phyloP scores from a whole-genome alignment of 2,888 invertebrate species.

The Watsonalla cultraria region DNA sequence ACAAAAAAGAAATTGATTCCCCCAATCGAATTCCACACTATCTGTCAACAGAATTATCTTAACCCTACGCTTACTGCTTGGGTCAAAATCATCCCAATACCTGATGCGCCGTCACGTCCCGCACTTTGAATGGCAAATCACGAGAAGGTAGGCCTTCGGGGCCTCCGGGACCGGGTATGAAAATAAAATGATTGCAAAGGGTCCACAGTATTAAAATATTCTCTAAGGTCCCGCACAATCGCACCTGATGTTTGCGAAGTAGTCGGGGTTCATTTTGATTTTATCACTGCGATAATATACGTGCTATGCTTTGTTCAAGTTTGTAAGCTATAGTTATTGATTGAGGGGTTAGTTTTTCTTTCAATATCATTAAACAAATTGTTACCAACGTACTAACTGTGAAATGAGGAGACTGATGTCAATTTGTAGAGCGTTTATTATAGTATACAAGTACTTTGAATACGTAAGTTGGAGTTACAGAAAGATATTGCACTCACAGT shows the following conservation, averaged over 20 bases:
- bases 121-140: constrained; percentile 75
- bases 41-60: constrained; percentile 69
- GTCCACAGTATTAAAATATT: constrained; percentile 71
- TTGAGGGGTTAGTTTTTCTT: too few relatives aligned
- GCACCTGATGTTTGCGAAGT: constrained; percentile 70
- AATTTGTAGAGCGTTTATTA: too few relatives aligned
- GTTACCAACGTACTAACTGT: too few relatives aligned
- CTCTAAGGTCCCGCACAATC: constrained; percentile 48
- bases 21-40: constrained; percentile 49
- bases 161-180: constrained; percentile 68
- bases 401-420: too few relatives aligned
- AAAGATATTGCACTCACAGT: too few relatives aligned
- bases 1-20: constrained; percentile 49
- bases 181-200: constrained; percentile 76
- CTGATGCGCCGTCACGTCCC: constrained; percentile 64
- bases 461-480: too few relatives aligned
- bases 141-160: constrained; percentile 68
- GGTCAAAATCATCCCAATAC: constrained; percentile 49
- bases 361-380: too few relatives aligned
- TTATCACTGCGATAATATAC: constrained; percentile 48
- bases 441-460: too few relatives aligned
- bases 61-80: constrained; percentile 43
- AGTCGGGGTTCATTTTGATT: constrained; percentile 57
- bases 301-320: constrained; percentile 14
- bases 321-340: constrained; percentile 2